Conservation (phyloP, 2,113 vertebrate species). For the Erinaceus europaeus region DNA sequence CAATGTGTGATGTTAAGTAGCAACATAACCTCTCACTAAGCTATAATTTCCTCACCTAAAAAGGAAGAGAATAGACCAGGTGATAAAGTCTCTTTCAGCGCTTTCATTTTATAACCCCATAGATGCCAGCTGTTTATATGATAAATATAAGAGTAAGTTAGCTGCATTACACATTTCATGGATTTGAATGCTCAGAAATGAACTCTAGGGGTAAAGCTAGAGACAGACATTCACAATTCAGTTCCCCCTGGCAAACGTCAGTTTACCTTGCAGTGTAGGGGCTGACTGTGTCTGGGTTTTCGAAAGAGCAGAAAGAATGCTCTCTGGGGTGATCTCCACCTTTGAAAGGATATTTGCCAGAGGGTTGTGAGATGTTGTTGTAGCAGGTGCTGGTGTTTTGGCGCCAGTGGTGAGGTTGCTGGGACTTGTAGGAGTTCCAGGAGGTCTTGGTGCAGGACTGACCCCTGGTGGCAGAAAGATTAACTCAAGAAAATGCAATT, state of each 20-base stretch:
- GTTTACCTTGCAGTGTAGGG: conserved; percentile 87
- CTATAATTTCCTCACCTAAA: conserved; percentile 8
- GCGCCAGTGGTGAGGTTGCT: conserved; percentile 82
- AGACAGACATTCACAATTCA: not conserved
- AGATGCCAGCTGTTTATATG: not conserved
- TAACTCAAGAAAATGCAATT: conserved; percentile 45
- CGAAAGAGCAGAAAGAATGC: conserved; percentile 93
- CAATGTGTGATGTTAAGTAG: not conserved
- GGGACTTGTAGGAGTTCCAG: conserved; percentile 90
- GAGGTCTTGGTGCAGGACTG: conserved; percentile 91
- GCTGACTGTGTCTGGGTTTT: conserved; percentile 91
- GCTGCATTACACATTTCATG: not conserved
- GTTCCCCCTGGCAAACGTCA: not conserved
- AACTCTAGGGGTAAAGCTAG: not conserved
- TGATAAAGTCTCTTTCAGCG: not conserved
- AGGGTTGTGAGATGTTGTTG: conserved; percentile 80
- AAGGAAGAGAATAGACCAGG: not conserved
- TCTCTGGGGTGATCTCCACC: conserved; percentile 95
- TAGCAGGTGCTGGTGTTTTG: conserved; percentile 85
- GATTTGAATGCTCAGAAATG: not conserved
- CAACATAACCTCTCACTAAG: not conserved
- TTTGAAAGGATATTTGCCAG: conserved; percentile 96
- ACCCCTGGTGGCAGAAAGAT: conserved; percentile 84
- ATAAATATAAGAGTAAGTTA: not conserved
- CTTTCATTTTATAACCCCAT: not conserved